These are phyloP conservation scores for Augochlorella aurata DNA, from an alignment of 2,888 invertebrate species.

Conservation along the genomic window DNA sequence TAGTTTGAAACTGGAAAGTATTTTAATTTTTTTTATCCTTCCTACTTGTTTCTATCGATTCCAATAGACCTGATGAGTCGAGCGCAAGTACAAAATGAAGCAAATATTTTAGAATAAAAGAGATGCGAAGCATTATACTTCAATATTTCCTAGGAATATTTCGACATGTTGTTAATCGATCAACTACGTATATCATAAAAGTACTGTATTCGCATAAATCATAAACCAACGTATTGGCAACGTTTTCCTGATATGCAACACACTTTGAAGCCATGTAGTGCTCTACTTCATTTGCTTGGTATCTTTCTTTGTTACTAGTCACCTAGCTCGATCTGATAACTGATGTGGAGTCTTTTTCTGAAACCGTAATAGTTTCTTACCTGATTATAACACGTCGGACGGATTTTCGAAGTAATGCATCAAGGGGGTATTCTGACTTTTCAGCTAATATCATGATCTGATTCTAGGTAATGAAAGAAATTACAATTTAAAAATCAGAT, in stretches of 20 bases:
- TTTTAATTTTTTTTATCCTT: background rate
- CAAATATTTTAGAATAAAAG: background rate
- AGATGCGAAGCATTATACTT: background rate
- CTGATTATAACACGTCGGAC: background rate
- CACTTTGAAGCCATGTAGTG: background rate
- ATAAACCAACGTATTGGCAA: background rate
- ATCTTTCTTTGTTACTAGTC: background rate
- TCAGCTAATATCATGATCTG: background rate
- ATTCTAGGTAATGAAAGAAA: background rate
- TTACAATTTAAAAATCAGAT: background rate
- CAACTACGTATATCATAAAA: background rate
- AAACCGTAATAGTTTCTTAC: background rate
- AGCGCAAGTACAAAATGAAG: background rate
- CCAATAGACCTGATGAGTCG: background rate
- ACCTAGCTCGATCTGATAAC: background rate
- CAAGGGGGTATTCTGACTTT: background rate
- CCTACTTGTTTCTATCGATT: background rate
- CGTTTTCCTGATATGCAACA: background rate
- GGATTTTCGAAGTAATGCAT: background rate
- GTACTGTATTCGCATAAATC: background rate
- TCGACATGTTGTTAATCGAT: background rate
- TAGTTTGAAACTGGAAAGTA: background rate
- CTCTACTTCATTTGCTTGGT: background rate
- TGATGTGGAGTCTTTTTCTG: background rate
- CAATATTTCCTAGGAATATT: background rate